A percentile compares a stretch with the other conserved stretches of the same genome.
Evolutionary conservation across 2,113 vertebrate genomes (phyloP).

Genomic region (Ameiurus melas): DNA sequence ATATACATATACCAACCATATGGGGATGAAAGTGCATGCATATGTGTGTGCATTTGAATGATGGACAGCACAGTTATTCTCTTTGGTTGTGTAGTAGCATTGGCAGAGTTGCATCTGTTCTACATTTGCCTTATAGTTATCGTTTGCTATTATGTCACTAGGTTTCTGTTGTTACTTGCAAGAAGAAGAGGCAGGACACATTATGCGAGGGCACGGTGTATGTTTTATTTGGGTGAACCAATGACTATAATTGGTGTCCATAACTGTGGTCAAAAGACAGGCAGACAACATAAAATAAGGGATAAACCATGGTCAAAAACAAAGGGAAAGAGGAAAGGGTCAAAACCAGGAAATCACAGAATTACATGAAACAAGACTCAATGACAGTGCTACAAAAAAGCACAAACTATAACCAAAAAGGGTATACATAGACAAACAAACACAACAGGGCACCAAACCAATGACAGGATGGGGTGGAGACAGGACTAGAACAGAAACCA

Average conservation of each 20-base stretch:
- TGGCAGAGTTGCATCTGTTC: too few relatives aligned
- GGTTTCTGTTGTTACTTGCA: background rate
- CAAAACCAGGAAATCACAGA: background rate
- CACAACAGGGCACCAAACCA: background rate
- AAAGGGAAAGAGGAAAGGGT: background rate
- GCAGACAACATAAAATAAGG: background rate
- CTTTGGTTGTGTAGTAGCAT: too few relatives aligned
- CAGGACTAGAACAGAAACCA: background rate
- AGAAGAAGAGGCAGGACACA: background rate
- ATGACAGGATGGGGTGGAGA: background rate
- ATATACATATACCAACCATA: background rate
- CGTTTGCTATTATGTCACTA: background rate
- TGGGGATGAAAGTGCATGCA: background rate
- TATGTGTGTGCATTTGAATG: constrained; percentile 28
- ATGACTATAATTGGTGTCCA: background rate
- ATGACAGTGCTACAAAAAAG: background rate
- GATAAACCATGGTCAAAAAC: background rate
- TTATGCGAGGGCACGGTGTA: background rate
- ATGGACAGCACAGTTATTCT: background rate
- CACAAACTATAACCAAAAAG: background rate
- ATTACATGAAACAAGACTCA: background rate
- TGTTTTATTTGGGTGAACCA: background rate
- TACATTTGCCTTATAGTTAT: background rate
- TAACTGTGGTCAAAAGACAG: background rate
- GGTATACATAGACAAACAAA: background rate